A percentile compares a stretch with the other conserved stretches of the same genome.
Evolutionary conservation across 2,888 invertebrate species (phyloP).

Genomic region (Trichopoda pennipes): DNA sequence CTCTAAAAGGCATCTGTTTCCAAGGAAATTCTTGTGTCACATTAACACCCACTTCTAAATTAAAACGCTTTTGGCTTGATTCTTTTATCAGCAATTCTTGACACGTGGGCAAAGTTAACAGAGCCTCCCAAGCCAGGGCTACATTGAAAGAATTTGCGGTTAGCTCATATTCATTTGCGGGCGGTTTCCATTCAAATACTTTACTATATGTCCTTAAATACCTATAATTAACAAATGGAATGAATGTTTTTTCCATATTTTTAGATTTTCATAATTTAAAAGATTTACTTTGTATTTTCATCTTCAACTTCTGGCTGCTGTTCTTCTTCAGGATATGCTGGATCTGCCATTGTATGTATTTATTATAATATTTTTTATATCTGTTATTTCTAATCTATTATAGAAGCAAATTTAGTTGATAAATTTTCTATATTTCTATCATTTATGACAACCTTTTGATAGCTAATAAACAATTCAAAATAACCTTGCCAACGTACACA

Average conservation of each 20-base stretch:
- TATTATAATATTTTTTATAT: conserved; percentile 6
- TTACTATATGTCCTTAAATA: conserved; percentile 32
- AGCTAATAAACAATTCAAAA: conserved; percentile 36
- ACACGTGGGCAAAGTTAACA: conserved; percentile 72
- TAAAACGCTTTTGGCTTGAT: conserved; percentile 80
- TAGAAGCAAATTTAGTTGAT: not conserved
- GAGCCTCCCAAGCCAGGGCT: conserved; percentile 74
- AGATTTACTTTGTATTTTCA: conserved; percentile 45
- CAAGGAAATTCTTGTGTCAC: conserved; percentile 88
- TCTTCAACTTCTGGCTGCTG: conserved; percentile 46
- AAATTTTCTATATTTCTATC: conserved; percentile 25
- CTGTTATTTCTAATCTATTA: not conserved
- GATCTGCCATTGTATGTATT: conserved; percentile 32
- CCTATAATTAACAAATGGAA: conserved; percentile 1
- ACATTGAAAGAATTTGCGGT: conserved; percentile 71
- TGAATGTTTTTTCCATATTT: too few relatives aligned
- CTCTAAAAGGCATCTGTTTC: conserved; percentile 84
- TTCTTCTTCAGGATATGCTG: conserved; percentile 25
- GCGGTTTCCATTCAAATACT: conserved; percentile 71
- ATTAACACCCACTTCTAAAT: conserved; percentile 85
- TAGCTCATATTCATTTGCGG: conserved; percentile 73
- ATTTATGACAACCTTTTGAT: conserved; percentile 5
- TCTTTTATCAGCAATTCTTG: conserved; percentile 74
- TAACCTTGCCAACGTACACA: conserved; percentile 60
- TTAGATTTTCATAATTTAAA: not conserved